These are phyloP conservation scores for Monopterus albus DNA, from an alignment of 2,113 vertebrate species.

Conservation along the genomic window DNA sequence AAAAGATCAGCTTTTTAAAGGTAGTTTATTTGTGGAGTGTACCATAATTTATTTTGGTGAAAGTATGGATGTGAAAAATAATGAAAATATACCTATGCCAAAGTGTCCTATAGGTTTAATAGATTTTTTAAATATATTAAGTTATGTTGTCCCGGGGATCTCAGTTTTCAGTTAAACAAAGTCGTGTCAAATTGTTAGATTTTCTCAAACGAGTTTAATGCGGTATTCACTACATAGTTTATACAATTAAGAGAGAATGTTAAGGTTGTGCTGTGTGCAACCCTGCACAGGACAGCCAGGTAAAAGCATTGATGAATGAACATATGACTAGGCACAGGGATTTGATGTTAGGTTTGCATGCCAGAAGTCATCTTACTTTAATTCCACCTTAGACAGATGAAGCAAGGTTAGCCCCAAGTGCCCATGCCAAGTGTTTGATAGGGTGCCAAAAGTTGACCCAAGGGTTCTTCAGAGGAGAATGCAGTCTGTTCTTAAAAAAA, in stretches of 20 bases:
- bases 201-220: background rate
- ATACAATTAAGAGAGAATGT: no score
- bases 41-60: background rate
- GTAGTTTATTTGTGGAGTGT: background rate
- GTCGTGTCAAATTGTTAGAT: background rate
- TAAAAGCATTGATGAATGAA: background rate
- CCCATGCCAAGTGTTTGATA: conserved; percentile 70
- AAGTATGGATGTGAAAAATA: background rate
- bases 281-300: background rate
- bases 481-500: conserved; percentile 25
- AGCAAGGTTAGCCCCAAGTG: conserved; percentile 72
- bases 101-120: background rate
- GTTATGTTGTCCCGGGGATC: background rate
- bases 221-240: background rate
- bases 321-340: background rate
- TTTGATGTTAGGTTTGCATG: conserved; percentile 46
- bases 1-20: conserved; percentile 4
- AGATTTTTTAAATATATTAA: background rate
- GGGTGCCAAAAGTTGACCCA: conserved; percentile 66
- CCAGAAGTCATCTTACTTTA: conserved; percentile 65
- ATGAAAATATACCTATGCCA: background rate
- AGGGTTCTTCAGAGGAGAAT: conserved; percentile 66
- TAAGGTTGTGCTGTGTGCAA: background rate
- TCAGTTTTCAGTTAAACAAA: background rate
- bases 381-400: conserved; percentile 60